Conservation (phyloP, 2,797 vertebrate species). For the Sebastes aleutianus region DNA sequence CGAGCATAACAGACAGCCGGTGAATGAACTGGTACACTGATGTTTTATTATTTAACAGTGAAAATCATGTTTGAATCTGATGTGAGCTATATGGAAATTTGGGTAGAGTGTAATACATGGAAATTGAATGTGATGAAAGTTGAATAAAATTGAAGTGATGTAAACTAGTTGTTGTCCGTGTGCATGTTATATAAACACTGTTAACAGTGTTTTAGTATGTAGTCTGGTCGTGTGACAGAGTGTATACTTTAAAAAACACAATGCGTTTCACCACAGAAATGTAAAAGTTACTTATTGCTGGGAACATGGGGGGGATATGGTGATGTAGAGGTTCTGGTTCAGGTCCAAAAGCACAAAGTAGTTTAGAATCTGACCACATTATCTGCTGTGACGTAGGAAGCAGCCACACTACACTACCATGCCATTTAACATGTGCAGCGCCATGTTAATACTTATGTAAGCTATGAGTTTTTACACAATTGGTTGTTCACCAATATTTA, state of each 20-base stretch:
- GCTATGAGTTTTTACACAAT: not conserved
- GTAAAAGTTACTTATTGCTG: too few relatives aligned
- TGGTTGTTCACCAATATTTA: not conserved
- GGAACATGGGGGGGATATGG: not conserved
- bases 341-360: not conserved
- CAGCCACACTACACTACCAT: not conserved
- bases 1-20: not conserved
- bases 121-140: conserved; percentile 34
- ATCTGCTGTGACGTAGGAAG: not conserved
- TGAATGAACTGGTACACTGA: not conserved
- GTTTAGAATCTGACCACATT: not conserved
- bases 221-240: too few relatives aligned
- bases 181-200: not conserved
- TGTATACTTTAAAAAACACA: too few relatives aligned
- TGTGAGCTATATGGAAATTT: conserved; percentile 13
- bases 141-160: conserved; percentile 53
- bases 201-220: not conserved
- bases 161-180: not conserved
- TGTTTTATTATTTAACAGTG: conserved; percentile 4
- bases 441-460: not conserved
- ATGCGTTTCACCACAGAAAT: too few relatives aligned
- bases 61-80: conserved; percentile 6
- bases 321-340: fast-evolving
- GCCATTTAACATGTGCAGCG: not conserved
- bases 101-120: conserved; percentile 23